A percentile compares a stretch with the other conserved stretches of the same genome.
Evolutionary conservation across 2,797 vertebrate species (phyloP).

Genomic region (Ambastaia sidthimunki): DNA sequence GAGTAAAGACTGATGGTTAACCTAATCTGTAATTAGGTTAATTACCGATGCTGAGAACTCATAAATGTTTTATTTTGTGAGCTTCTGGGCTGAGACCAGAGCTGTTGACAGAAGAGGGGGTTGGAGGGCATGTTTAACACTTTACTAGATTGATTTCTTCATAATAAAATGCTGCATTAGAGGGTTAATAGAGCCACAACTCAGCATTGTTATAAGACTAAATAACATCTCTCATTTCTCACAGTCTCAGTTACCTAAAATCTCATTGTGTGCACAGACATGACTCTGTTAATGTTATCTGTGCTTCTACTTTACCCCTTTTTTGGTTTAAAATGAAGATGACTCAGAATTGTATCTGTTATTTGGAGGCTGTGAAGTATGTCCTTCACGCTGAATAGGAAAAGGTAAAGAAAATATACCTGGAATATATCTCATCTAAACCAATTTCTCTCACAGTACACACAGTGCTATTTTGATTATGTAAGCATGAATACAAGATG

Average conservation of each 20-base stretch:
- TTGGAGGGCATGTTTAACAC: conserved; percentile 12
- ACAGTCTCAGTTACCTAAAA: neutral
- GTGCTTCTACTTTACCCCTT: neutral
- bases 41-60: conserved; percentile 12
- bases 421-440: neutral
- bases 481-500: neutral
- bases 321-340: neutral
- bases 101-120: neutral
- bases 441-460: neutral
- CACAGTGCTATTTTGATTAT: neutral
- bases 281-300: neutral
- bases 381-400: conserved; percentile 21
- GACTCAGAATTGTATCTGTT: conserved; percentile 1
- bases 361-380: conserved; percentile 21
- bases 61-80: conserved; percentile 12
- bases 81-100: neutral
- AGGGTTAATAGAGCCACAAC: neutral
- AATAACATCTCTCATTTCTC: neutral
- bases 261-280: neutral
- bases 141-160: conserved; percentile 4
- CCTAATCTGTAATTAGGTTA: conserved; percentile 16
- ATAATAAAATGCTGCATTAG: neutral
- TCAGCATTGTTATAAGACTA: neutral
- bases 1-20: conserved; percentile 18
- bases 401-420: conserved; percentile 3